Base-by-base conservation (phyloP, 2,888 invertebrate genomes). In the Teleiodes luculella region DNA sequence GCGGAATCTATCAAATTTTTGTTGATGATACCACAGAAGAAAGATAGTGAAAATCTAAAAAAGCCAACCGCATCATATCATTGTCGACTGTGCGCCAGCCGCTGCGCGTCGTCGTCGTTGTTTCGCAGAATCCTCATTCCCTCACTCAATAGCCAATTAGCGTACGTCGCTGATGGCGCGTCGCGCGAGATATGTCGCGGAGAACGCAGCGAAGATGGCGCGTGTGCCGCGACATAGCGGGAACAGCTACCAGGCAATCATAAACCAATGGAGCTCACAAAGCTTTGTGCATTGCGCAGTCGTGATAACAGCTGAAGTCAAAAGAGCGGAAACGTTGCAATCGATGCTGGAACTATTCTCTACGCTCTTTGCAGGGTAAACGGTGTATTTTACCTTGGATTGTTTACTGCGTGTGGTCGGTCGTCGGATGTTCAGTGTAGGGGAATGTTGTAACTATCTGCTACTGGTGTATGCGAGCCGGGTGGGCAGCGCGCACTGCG, bases 401-500 rank as follows among this genome's bases (percentile, higher is more conserved):
- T 1, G n/a, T 24, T 8, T 24, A 35, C 36, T 37, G 35, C 36
- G 49, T 49, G 49, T 36, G 49, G 49, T 49, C 49, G 49, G 49
- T 36, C 36, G 49, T 49, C 49, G 49, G 7, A 35, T 10, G 24
- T 43, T 43, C 24, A 43, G 24, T 66, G 61, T 66, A 68, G 67
- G 72, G 74, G 76, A 81, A 81, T 80, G 74, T 76, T 63, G 69
- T 35, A 57, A 60, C 58, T 55, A 71, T 64, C 74, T 75, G 68
- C 72, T 64, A 45, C 52, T 58, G 55, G 54, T 59, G 62, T 78
- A 84, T 88, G 87, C 52, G 74, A 53, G 70, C 88, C 87, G 73
- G 76, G 86, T 89, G 72, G 64, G 63, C 80, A 85, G 84, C 88
- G 87, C 88, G 86, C 86, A 88, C 83, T 88, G 88, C 88, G 88